These are phyloP conservation scores for Solea senegalensis DNA, from an alignment of 2,113 vertebrate genomes.

Conservation along the genomic window DNA sequence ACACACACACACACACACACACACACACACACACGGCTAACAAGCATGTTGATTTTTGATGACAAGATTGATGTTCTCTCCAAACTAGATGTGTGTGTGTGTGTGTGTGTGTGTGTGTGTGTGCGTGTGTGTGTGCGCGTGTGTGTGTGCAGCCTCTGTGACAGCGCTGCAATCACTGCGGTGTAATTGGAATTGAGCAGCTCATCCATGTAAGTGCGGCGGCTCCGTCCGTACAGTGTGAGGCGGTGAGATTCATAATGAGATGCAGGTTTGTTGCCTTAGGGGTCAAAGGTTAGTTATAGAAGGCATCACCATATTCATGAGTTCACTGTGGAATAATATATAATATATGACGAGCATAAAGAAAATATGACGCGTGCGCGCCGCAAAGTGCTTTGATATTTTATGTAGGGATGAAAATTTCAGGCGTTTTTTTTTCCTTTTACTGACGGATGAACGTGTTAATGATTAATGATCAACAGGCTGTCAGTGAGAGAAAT, in stretches of 20 bases:
- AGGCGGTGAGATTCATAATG: conserved; percentile 56
- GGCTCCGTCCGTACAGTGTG: conserved; percentile 37
- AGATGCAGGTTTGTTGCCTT: conserved; percentile 38
- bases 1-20: conserved; percentile 16
- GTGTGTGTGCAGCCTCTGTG: conserved; percentile 44
- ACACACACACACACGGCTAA: conserved; percentile 53
- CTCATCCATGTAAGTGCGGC: conserved; percentile 52
- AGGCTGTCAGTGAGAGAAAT: too few relatives aligned
- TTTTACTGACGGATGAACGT: too few relatives aligned
- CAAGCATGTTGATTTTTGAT: conserved; percentile 70
- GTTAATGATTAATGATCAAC: too few relatives aligned
- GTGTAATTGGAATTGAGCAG: conserved; percentile 75
- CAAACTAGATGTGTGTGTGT: background rate
- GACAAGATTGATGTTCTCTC: conserved; percentile 75
- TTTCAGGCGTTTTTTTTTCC: too few relatives aligned
- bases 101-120: conserved; percentile 10
- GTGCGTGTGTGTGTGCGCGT: conserved; percentile 33
- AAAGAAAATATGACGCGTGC: too few relatives aligned
- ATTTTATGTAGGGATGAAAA: too few relatives aligned
- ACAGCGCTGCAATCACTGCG: conserved; percentile 54
- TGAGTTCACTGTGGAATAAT: background rate
- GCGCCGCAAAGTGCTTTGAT: too few relatives aligned
- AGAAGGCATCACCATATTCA: conserved; percentile 6
- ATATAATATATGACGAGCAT: background rate
- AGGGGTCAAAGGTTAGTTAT: conserved; percentile 42